phyloP scores from a whole-genome alignment of 2,888 invertebrate genomes.

The Polydrusus pterygomalis region DNA sequence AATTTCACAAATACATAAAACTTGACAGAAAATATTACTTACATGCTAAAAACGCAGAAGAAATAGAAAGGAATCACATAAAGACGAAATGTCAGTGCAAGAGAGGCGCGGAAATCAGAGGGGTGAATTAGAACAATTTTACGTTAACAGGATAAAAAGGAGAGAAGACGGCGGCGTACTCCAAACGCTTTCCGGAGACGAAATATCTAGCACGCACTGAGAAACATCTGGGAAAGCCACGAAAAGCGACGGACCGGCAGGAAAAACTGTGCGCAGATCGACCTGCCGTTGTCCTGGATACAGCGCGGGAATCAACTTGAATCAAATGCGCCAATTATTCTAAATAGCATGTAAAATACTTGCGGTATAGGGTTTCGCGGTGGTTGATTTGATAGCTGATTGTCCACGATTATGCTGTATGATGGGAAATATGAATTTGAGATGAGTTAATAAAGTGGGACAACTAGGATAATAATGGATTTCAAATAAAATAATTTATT shows the following conservation, averaged over 20 bases:
- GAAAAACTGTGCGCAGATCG: conserved; percentile 66
- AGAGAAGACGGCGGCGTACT: conserved; percentile 26
- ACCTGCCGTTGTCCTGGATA: conserved; percentile 67
- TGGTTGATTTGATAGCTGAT: conserved; percentile 33
- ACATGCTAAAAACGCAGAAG: conserved; percentile 15
- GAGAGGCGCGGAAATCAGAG: conserved; percentile 37
- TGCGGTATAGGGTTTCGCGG: conserved; percentile 36
- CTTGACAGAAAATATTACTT: background rate
- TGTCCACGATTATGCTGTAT: conserved; percentile 16
- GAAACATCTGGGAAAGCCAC: conserved; percentile 65
- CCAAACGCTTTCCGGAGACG: conserved; percentile 43
- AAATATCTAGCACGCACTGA: conserved; percentile 57
- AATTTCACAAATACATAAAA: no score
- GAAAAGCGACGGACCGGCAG: conserved; percentile 38
- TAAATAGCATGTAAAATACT: conserved; percentile 55
- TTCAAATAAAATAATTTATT: no score
- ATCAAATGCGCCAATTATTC: conserved; percentile 64
- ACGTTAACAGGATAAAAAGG: conserved; percentile 33
- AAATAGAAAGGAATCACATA: conserved; percentile 4
- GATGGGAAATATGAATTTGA: conserved; percentile 9
- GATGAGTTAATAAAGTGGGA: background rate
- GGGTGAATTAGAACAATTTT: conserved; percentile 30
- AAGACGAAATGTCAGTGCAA: conserved; percentile 20
- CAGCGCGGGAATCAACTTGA: conserved; percentile 67
- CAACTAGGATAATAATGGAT: background rate